Evolutionary conservation across 2,113 vertebrate species (phyloP).

Genomic region (Brienomyrus brachyistius): DNA sequence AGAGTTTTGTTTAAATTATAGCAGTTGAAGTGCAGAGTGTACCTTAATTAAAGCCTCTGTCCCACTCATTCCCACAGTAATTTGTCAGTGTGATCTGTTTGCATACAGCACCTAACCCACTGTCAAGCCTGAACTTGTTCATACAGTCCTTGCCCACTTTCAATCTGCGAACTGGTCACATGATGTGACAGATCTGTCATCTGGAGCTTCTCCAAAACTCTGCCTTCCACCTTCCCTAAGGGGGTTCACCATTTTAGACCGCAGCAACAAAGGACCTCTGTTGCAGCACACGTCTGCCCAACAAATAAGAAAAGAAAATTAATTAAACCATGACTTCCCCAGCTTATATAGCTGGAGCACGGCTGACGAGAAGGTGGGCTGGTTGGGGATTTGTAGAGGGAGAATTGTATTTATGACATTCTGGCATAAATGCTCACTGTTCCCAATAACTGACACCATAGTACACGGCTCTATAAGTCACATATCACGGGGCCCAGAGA

Average conservation of each 20-base stretch:
- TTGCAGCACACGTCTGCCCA: background rate
- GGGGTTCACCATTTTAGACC: conserved; percentile 12
- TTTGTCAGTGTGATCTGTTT: background rate
- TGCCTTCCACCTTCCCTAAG: background rate
- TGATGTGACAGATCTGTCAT: background rate
- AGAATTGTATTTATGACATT: too few species aligned
- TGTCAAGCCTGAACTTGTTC: background rate
- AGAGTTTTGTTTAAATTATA: background rate
- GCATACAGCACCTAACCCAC: background rate
- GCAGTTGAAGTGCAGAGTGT: background rate
- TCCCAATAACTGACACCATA: background rate
- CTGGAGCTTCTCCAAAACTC: background rate
- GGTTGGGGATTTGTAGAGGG: background rate
- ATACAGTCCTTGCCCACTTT: background rate
- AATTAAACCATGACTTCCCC: background rate
- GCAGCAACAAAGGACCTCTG: conserved; percentile 18
- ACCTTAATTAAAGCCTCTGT: background rate
- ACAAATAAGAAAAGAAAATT: background rate
- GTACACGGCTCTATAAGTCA: conserved; percentile 1
- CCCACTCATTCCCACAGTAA: background rate
- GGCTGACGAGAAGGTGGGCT: background rate
- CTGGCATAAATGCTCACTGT: background rate
- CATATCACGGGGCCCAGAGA: background rate
- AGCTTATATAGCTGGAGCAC: background rate
- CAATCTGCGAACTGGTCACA: background rate